These are phyloP conservation scores for Trochalopteron elliotii DNA, from an alignment of 2,113 vertebrate species.

Conservation along the genomic window DNA sequence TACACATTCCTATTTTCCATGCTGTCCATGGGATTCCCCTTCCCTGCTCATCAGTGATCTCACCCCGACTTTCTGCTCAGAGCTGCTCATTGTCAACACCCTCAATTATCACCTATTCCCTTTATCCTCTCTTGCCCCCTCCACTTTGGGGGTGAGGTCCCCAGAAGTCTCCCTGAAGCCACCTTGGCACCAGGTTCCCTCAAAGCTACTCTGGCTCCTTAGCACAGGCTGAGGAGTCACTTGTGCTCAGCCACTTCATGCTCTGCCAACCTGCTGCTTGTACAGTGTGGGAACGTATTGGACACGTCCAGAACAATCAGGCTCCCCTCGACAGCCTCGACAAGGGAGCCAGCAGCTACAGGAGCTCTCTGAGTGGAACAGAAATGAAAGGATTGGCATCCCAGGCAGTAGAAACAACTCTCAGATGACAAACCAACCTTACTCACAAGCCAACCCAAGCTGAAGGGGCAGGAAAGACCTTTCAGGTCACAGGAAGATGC, in stretches of 20 bases:
- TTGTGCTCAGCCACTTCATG: background rate
- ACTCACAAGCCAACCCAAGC: background rate
- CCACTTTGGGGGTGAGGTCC: fast-evolving
- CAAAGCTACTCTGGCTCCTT: background rate
- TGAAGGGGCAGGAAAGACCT: background rate
- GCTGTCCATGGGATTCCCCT: fast-evolving
- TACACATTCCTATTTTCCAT: background rate
- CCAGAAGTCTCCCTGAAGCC: background rate
- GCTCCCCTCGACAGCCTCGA: background rate
- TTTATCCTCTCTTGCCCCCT: background rate
- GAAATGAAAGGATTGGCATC: background rate
- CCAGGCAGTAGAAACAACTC: fast-evolving
- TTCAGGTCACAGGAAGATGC: background rate
- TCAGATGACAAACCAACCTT: background rate
- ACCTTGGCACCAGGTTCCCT: background rate
- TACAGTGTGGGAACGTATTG: background rate
- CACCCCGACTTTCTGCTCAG: background rate
- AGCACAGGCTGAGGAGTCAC: background rate
- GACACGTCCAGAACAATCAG: background rate
- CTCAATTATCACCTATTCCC: background rate
- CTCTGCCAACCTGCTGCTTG: background rate
- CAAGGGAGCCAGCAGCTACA: background rate
- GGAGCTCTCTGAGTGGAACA: background rate
- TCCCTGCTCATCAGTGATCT: background rate
- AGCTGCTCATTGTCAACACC: fast-evolving